Base-by-base conservation (phyloP, 1,140 invertebrate genomes). In the Trypoxylus dichotomus region DNA sequence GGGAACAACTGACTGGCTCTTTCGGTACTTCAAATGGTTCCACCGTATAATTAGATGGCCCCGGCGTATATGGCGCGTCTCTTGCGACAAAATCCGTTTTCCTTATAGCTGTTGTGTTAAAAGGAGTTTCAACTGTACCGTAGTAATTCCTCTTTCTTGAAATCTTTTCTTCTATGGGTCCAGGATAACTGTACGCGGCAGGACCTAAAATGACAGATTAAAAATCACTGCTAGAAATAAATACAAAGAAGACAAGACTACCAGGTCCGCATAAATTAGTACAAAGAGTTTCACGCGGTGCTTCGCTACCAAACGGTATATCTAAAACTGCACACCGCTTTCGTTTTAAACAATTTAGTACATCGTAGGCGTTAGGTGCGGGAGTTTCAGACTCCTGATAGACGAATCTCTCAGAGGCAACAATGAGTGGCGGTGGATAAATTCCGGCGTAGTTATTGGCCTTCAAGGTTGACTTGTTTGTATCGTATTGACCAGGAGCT, bases 11-110 rank as follows among this genome's bases (percentile, higher is more conserved):
- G 21, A 71, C 76, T 13, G 1, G 13, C 2, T 21, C 10, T 19
- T 77, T 71, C 24, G 11, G 15, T 6, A 71, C 42, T 74, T 74
- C 77, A 41, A 29, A 7, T 2, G 24, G 24, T 58, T 77, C 77
- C 13, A 74, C 27, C 7, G 37, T 19, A 42, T 73, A 73, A 37
- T 73, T 73, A n/a, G 71, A 27, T 7, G 71, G 71, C 3, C 71
- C 71, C 3, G 71, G 71, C 29, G 27, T 73, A 19, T n/a, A 29
- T 1, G 13, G 25, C 13, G 71, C 19, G n/a, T 73, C 71, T 37
- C 11, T 27, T 32, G 3, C 13, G 2, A 37, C 27, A 42, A 73
- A 73, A 37, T 32, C 37, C 13, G n/a, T 37, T 37, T 73, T 73
- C 25, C 71, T 29, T 21, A 73, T n/a, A n/a, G 71, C 71, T n/a